Percentiles rank a stretch among this genome's conserved stretches.
Conservation (phyloP, 2,797 vertebrate species). For the Pipistrellus nathusii region DNA sequence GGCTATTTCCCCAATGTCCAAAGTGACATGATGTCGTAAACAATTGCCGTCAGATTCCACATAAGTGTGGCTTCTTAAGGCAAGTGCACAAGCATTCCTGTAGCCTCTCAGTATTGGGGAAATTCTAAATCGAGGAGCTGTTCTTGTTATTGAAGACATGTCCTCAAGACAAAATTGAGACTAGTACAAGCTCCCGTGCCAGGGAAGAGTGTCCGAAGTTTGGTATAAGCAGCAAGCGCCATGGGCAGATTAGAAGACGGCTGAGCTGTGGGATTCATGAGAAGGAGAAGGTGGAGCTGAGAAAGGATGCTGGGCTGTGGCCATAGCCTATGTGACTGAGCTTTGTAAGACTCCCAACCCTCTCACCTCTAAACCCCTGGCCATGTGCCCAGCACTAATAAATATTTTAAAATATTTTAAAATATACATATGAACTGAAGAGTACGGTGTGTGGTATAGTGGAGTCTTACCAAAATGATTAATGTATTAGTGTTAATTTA, state of each 20-base stretch:
- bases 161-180: neutral
- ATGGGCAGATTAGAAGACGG: neutral
- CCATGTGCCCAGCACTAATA: neutral
- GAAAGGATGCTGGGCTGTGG: neutral
- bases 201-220: neutral
- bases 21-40: neutral
- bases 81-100: neutral
- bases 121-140: neutral
- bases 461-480: conserved; percentile 12
- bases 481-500: neutral
- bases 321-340: neutral
- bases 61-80: neutral
- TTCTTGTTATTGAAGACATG: neutral
- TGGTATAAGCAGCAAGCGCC: neutral
- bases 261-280: accelerated
- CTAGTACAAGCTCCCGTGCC: neutral
- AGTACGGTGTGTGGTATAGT: neutral
- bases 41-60: neutral
- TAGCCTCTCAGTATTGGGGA: neutral
- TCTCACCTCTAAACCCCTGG: neutral
- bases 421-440: neutral
- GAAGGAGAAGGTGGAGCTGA: neutral
- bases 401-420: conserved; percentile 4
- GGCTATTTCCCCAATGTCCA: neutral
- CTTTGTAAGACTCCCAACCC: neutral